Evolutionary conservation across 92 coral and sea anemone species (phyloP).

Genomic region (Phenganax stokvisi): DNA sequence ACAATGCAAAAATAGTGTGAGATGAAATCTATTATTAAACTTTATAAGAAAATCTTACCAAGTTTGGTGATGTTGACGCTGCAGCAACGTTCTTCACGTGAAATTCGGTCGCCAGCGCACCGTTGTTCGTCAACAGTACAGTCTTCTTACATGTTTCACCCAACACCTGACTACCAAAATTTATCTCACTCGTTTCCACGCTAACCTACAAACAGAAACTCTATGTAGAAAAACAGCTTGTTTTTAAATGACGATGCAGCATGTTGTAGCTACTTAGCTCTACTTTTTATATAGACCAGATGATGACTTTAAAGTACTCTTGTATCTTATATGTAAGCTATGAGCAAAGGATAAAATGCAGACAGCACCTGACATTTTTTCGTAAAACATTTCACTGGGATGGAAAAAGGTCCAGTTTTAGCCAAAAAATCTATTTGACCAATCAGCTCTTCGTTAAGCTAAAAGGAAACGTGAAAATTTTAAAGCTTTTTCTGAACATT

Average conservation of each 20-base stretch:
- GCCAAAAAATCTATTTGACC: constrained; percentile 99
- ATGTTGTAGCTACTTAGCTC: no score
- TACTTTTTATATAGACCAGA: neutral
- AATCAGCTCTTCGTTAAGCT: constrained; percentile 90
- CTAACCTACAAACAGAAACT: constrained; percentile 47
- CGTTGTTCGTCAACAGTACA: constrained; percentile 68
- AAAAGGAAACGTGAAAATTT: constrained; percentile 1
- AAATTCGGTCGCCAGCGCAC: constrained; percentile 87
- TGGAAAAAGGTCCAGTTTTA: constrained; percentile 93
- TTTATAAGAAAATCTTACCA: neutral
- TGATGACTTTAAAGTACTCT: neutral
- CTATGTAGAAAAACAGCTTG: neutral
- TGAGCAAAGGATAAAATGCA: neutral
- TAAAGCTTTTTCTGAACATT: neutral
- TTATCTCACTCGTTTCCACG: constrained; percentile 69
- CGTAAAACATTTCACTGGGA: constrained; percentile 86
- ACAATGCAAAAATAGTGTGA: neutral
- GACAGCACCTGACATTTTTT: constrained; percentile 84
- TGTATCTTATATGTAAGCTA: neutral
- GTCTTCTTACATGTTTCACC: constrained; percentile 82
- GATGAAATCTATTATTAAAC: neutral
- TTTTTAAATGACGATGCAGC: no score
- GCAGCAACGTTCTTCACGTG: constrained; percentile 65
- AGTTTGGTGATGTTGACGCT: neutral
- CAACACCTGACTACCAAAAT: constrained; percentile 86